Conservation (phyloP, 2,797 vertebrate genomes). For the Galago senegalensis region DNA sequence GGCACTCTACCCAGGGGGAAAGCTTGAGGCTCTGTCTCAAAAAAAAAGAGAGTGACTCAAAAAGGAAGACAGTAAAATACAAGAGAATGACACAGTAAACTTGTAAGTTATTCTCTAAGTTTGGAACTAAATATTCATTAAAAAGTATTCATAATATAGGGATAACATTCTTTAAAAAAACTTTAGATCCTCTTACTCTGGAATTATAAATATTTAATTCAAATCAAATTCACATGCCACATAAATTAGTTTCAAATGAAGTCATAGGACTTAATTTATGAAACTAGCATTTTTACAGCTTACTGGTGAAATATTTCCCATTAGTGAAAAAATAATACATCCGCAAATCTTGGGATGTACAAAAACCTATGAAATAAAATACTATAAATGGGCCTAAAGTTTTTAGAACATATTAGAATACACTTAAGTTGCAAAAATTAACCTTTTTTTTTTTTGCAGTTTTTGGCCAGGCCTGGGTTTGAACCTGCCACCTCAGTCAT, state of each 20-base stretch:
- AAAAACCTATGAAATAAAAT: constrained; percentile 64
- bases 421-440: constrained; percentile 12
- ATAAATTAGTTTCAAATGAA: constrained; percentile 64
- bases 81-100: constrained; percentile 50
- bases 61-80: constrained; percentile 52
- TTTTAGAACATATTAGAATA: constrained; percentile 48
- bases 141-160: background rate
- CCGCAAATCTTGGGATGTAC: background rate
- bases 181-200: background rate
- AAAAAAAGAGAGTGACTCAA: constrained; percentile 22
- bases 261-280: constrained; percentile 27
- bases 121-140: constrained; percentile 65
- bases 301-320: constrained; percentile 36
- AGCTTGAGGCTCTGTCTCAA: too few relatives aligned
- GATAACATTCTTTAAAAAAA: constrained; percentile 51
- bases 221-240: constrained; percentile 59
- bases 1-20: too few relatives aligned
- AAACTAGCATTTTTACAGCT: constrained; percentile 56
- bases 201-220: constrained; percentile 56
- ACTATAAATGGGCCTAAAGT: constrained; percentile 23
- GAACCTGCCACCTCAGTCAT: too few relatives aligned
- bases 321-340: constrained; percentile 51
- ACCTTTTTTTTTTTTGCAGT: background rate
- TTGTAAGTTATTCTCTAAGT: constrained; percentile 21
- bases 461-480: too few relatives aligned